A percentile compares a stretch with the other conserved stretches of the same genome.
phyloP scores from a whole-genome alignment of 35 echinoderm and acorn worm genomes.

The Ophiothrix spiculata region DNA sequence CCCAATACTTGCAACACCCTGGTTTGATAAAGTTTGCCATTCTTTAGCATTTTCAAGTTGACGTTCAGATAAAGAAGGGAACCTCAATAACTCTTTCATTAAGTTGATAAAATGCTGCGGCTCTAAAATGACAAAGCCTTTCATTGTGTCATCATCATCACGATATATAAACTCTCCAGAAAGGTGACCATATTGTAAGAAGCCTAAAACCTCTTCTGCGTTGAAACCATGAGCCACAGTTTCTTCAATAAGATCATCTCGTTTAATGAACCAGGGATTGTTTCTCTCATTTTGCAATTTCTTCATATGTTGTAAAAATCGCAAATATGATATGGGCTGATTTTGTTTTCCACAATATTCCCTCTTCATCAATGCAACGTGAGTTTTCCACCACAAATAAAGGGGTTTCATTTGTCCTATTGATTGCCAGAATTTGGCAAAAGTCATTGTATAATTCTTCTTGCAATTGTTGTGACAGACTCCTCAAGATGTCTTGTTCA shows the following conservation, averaged over 20 bases:
- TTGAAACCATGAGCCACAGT: neutral
- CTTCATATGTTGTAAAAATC: neutral
- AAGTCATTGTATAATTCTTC: slow-evolving; percentile 30
- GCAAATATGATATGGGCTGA: slow-evolving; percentile 11
- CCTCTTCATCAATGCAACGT: slow-evolving; percentile 11
- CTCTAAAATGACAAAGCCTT: slow-evolving; percentile 18
- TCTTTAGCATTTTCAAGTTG: neutral
- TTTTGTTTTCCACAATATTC: neutral
- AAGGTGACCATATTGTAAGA: neutral
- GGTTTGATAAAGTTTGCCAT: slow-evolving; percentile 5
- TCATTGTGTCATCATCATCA: slow-evolving; percentile 23
- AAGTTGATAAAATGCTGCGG: slow-evolving; percentile 23
- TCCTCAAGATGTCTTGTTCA: neutral
- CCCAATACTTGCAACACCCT: neutral
- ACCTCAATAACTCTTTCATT: slow-evolving; percentile 15
- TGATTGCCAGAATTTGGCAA: slow-evolving; percentile 27
- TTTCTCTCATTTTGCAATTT: neutral
- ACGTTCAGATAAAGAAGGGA: neutral
- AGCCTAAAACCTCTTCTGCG: neutral
- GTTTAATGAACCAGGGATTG: neutral
- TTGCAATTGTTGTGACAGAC: neutral
- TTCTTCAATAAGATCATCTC: neutral
- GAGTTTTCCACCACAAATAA: slow-evolving; percentile 34
- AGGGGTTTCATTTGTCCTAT: neutral
- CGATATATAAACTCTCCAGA: slow-evolving; percentile 40